Evolutionary conservation across 2,888 invertebrate species (phyloP).

Genomic region (Caenorhabditis sp.): DNA sequence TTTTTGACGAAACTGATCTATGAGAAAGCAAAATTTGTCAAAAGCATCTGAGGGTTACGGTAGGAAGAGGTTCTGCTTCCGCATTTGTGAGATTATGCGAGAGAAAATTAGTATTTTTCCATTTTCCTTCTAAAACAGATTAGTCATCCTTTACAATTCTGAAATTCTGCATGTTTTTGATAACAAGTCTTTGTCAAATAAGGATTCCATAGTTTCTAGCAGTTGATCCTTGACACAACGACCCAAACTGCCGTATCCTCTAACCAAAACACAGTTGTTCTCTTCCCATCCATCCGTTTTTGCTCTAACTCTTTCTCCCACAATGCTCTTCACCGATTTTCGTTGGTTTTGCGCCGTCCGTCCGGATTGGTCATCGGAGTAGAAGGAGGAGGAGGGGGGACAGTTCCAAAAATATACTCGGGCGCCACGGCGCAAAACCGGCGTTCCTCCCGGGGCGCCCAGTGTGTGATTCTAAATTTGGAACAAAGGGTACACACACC

Average conservation of each 20-base stretch:
- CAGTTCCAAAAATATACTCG: constrained; percentile 43
- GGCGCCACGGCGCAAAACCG: constrained; percentile 43
- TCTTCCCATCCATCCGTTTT: too few relatives aligned
- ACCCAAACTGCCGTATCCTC: not conserved
- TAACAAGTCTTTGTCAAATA: too few relatives aligned
- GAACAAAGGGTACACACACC: constrained; percentile 26
- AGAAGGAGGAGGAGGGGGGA: not conserved
- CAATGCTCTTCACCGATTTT: constrained; percentile 39
- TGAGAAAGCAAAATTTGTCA: too few relatives aligned
- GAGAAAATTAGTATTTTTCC: too few relatives aligned
- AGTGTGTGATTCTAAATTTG: constrained; percentile 37
- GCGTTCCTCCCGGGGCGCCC: constrained; percentile 5
- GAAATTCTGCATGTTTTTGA: not conserved
- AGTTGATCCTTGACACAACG: not conserved
- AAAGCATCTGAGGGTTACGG: too few relatives aligned
- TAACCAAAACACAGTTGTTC: constrained; percentile 22
- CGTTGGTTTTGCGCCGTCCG: constrained; percentile 17
- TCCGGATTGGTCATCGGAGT: constrained; percentile 38
- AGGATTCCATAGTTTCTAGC: not conserved
- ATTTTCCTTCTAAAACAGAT: too few relatives aligned
- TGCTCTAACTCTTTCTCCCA: constrained; percentile 1
- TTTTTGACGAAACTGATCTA: too few relatives aligned
- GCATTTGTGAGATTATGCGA: too few relatives aligned
- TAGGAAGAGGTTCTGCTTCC: too few relatives aligned
- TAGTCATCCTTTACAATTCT: too few relatives aligned